phyloP scores from a whole-genome alignment of 2,888 invertebrate species.

The Cheilosia vernalis region DNA sequence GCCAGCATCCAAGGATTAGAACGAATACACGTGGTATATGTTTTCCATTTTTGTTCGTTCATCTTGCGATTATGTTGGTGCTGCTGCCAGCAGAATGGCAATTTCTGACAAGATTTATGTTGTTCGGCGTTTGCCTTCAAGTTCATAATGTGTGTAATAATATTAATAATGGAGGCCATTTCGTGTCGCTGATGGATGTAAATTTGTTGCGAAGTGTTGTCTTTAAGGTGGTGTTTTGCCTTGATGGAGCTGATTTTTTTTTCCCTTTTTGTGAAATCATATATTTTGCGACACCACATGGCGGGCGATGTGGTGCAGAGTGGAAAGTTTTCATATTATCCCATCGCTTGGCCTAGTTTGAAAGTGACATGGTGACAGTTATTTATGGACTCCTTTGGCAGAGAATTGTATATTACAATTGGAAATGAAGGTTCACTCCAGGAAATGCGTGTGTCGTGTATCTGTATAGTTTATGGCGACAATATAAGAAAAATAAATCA shows the following conservation, averaged over 20 bases:
- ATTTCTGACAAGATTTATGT: constrained; percentile 73
- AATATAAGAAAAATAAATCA: constrained; percentile 3
- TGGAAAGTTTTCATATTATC: constrained; percentile 42
- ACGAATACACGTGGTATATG: constrained; percentile 29
- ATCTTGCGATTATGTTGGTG: constrained; percentile 62
- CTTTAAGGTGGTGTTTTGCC: constrained; percentile 48
- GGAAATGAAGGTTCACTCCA: constrained; percentile 43
- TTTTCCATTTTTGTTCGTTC: constrained; percentile 52
- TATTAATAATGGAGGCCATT: constrained; percentile 72
- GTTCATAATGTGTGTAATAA: constrained; percentile 73
- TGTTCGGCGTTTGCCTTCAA: constrained; percentile 62
- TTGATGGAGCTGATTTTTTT: constrained; percentile 23
- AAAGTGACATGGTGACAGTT: constrained; percentile 46
- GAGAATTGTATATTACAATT: constrained; percentile 29
- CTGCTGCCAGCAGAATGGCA: constrained; percentile 60
- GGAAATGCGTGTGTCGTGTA: not conserved
- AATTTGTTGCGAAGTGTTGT: constrained; percentile 71
- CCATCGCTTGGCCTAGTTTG: constrained; percentile 56
- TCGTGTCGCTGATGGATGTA: constrained; percentile 67
- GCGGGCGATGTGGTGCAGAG: constrained; percentile 55
- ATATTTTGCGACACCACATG: constrained; percentile 53
- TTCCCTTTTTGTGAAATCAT: not conserved
- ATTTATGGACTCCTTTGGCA: constrained; percentile 57
- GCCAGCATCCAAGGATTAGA: not conserved
- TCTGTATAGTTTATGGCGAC: too few relatives aligned